Evolutionary conservation across 2,888 invertebrate species (phyloP), one percentile per base, ranked within the genome.

Genomic region (Andricus curvator): DNA sequence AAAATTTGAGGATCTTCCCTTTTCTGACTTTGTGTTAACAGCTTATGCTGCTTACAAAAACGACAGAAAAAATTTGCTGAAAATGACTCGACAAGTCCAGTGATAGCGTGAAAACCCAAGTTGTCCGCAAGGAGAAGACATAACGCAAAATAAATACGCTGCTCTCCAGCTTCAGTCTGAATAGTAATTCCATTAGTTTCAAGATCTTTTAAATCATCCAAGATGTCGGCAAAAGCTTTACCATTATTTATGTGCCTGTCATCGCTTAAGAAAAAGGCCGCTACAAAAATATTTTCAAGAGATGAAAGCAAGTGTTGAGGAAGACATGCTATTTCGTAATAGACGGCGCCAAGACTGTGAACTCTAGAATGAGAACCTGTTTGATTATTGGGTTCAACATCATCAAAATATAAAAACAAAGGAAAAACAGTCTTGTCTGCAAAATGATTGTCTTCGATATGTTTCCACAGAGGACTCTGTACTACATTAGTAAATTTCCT

Each of bases 351-450:
- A 15, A 86, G 51, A 44, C 79, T 83, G 64, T 85, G 81, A 66
- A 74, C 78, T 65, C 81, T 81, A 4, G 77, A 29, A 77, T 85
- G 85, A 33, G 83, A 83, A 37, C 83, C 83, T 48, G 81, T 77
- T 44, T 84, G 68, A 81, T 84, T 83, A 33, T 82, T 77, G 20
- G 81, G 78, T 78, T 85, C 82, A 44, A 80, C 79, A 80, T 85
- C 81, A 37, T 85, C 85, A 41, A 78, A 82, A 37, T 85, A 85
- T 25, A 85, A 29, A 78, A 80, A 60, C 15, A 85, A 68, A 29
- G 83, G 83, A 1, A 85, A 41, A 17, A 83, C 80, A 29, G 79
- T 78, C 67, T 80, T 41, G 6, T 65, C 48, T 79, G n/a, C 15
- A 20, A 82, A 82, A 56, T 48, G n/a, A 2, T 15, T 25, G 29